phyloP scores from a whole-genome alignment of 1,140 invertebrate species.

The Globodera ellingtonae region DNA sequence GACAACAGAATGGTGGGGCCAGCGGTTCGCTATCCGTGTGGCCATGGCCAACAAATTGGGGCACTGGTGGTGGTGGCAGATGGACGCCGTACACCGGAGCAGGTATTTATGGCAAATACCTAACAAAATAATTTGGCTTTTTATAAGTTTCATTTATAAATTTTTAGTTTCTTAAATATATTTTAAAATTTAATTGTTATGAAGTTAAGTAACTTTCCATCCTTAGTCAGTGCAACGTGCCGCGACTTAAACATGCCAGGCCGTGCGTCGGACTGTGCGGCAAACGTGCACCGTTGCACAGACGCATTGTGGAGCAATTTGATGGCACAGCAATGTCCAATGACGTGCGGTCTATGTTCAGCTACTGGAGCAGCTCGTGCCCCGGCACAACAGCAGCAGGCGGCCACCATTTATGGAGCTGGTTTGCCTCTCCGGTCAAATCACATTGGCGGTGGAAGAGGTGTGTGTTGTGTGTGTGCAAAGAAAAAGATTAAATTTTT shows the following conservation, averaged over 20 bases:
- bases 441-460: not conserved
- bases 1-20: too few species aligned
- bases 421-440: not conserved
- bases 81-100: not conserved
- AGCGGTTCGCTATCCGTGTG: not conserved
- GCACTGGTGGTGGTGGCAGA: not conserved
- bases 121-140: too few species aligned
- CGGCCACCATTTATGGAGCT: too few species aligned
- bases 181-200: too few species aligned
- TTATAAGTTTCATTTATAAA: too few species aligned
- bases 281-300: not conserved
- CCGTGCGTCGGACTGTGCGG: constrained; percentile 16
- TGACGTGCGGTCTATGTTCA: not conserved
- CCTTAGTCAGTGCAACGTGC: not conserved
- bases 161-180: too few species aligned
- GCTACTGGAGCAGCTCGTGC: too few species aligned
- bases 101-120: not conserved
- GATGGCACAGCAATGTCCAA: constrained; percentile 16
- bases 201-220: too few species aligned
- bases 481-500: not conserved
- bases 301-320: not conserved
- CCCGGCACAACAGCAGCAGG: too few species aligned
- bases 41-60: not conserved
- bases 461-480: not conserved
- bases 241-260: constrained; percentile 15